phyloP scores from a whole-genome alignment of 2,888 invertebrate species.

The Nephrotoma flavescens region DNA sequence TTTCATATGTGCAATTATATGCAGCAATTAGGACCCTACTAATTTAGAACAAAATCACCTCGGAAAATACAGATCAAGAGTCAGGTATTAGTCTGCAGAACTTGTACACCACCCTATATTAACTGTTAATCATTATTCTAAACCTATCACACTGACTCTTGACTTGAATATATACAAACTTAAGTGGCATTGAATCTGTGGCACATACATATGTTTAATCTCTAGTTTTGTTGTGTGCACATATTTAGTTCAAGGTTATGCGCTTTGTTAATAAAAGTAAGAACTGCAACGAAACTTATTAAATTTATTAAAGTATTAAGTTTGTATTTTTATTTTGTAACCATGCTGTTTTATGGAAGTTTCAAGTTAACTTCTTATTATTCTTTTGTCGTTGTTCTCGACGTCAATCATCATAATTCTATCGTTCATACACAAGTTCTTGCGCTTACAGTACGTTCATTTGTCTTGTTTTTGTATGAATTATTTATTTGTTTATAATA shows the following conservation, averaged over 20 bases:
- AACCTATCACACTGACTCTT: neutral
- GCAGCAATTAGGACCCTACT: too few relatives aligned
- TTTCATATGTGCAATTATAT: too few relatives aligned
- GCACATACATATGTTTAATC: neutral
- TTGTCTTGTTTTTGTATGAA: neutral
- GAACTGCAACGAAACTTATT: neutral
- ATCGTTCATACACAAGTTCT: neutral
- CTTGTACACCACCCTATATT: neutral
- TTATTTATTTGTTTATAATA: neutral
- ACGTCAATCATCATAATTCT: neutral
- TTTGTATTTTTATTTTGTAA: neutral
- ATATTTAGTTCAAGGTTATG: neutral
- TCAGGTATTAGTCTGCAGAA: too few relatives aligned
- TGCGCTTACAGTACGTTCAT: neutral
- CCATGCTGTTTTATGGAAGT: too few relatives aligned
- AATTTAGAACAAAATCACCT: too few relatives aligned
- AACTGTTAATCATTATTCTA: neutral
- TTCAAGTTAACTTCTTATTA: neutral
- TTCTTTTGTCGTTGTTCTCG: neutral
- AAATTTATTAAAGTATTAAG: neutral
- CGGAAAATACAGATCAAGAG: too few relatives aligned
- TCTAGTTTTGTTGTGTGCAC: neutral
- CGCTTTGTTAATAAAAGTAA: neutral
- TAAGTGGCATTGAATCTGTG: neutral
- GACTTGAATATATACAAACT: neutral